A percentile compares a stretch with the other conserved stretches of the same genome.
Evolutionary conservation across 2,797 vertebrate species (phyloP).

Genomic region (Tiaroga cobitis): DNA sequence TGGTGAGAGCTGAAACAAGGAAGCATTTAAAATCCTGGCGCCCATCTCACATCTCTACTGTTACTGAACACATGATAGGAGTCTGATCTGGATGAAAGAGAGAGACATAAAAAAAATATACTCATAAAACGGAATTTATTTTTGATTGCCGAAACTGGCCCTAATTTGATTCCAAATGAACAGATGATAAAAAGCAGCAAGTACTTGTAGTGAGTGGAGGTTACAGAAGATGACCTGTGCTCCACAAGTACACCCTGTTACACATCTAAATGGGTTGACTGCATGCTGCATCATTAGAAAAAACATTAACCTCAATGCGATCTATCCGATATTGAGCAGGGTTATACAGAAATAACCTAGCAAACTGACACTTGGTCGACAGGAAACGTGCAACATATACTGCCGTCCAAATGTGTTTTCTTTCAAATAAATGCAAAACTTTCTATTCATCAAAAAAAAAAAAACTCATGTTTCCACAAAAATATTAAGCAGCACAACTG

Average conservation of each 20-base stretch:
- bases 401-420: background rate
- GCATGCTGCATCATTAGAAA: slow-evolving; percentile 52
- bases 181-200: slow-evolving; percentile 31
- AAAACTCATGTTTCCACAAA: background rate
- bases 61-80: slow-evolving; percentile 71
- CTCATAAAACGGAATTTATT: too few relatives aligned
- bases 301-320: slow-evolving; percentile 63
- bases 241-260: slow-evolving; percentile 69
- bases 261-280: slow-evolving; percentile 63
- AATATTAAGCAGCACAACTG: background rate
- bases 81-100: slow-evolving; percentile 40
- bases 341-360: slow-evolving; percentile 16
- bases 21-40: slow-evolving; percentile 69
- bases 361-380: background rate
- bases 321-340: background rate
- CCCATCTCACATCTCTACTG: slow-evolving; percentile 63
- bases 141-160: background rate
- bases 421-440: background rate
- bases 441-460: background rate
- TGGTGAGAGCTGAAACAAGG: slow-evolving; percentile 67
- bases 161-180: slow-evolving; percentile 10
- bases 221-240: slow-evolving; percentile 58
- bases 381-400: slow-evolving; percentile 19
- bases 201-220: background rate
- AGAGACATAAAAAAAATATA: too few relatives aligned